Conservation (phyloP, 2,797 vertebrate genomes). For the Ceyx erithaca region DNA sequence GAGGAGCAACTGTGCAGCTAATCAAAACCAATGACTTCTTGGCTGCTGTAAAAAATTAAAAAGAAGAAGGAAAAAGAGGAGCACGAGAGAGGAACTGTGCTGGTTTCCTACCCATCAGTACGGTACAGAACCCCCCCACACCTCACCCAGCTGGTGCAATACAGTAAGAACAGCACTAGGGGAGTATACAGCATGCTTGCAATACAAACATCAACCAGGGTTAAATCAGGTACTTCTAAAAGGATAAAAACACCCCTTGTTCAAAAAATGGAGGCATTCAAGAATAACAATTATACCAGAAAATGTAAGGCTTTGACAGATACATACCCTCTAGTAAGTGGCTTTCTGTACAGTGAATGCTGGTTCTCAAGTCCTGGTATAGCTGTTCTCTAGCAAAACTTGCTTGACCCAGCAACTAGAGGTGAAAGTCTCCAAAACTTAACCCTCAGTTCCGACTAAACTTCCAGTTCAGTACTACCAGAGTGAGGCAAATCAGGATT, state of each 20-base stretch:
- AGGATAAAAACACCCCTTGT: constrained; percentile 76
- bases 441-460: background rate
- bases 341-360: constrained; percentile 65
- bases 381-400: background rate
- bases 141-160: constrained; percentile 42
- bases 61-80: background rate
- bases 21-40: constrained; percentile 66
- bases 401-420: background rate
- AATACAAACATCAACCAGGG: constrained; percentile 65
- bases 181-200: constrained; percentile 43
- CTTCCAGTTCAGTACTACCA: background rate
- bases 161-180: constrained; percentile 5
- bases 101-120: constrained; percentile 41
- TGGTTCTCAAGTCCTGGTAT: constrained; percentile 31
- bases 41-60: constrained; percentile 14
- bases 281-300: constrained; percentile 64
- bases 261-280: constrained; percentile 67
- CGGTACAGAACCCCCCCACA: background rate
- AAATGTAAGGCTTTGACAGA: constrained; percentile 66
- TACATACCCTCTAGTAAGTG: constrained; percentile 19
- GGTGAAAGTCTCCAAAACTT: background rate
- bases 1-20: constrained; percentile 56
- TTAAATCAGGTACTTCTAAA: constrained; percentile 60
- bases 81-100: constrained; percentile 22
- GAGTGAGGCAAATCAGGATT: background rate